Percentiles rank a stretch among this genome's conserved stretches.
Evolutionary conservation across 2,797 vertebrate species (phyloP).

Genomic region (Chelmon rostratus): DNA sequence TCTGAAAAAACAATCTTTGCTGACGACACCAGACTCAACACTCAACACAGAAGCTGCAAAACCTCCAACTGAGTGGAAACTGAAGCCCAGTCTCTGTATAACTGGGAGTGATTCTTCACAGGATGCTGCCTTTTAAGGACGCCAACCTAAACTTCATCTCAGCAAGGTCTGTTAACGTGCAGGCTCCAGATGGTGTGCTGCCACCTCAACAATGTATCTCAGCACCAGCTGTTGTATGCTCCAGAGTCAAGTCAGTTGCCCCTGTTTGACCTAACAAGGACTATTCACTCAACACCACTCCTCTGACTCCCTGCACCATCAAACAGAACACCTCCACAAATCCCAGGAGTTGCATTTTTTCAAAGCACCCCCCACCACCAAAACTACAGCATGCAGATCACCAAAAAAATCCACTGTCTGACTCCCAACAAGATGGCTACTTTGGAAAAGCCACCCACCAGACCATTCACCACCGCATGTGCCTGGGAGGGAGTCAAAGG

Average conservation of each 20-base stretch:
- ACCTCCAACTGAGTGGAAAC: background rate
- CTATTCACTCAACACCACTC: conserved; percentile 36
- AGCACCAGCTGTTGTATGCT: background rate
- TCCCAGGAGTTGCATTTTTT: conserved; percentile 2
- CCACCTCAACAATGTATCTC: conserved; percentile 2
- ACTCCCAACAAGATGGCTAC: conserved; percentile 29
- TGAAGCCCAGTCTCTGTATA: background rate
- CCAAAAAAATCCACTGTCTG: conserved; percentile 31
- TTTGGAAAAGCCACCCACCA: conserved; percentile 59
- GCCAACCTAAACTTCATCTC: background rate
- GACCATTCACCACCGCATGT: conserved; percentile 45
- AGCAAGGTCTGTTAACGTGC: background rate
- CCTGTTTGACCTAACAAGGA: background rate
- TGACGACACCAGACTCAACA: conserved; percentile 6
- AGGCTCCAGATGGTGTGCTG: conserved; percentile 6
- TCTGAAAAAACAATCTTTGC: conserved; percentile 1
- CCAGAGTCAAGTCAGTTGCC: background rate
- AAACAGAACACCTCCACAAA: conserved; percentile 28
- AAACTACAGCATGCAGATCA: conserved; percentile 18
- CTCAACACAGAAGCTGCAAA: background rate
- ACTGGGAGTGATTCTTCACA: background rate
- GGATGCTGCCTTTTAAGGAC: background rate
- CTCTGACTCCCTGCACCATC: conserved; percentile 36
- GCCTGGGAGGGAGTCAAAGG: conserved; percentile 34
- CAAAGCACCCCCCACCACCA: conserved; percentile 10